These are phyloP conservation scores for Sebastes vulpes DNA, from an alignment of 2,797 vertebrate species.

Conservation along the genomic window DNA sequence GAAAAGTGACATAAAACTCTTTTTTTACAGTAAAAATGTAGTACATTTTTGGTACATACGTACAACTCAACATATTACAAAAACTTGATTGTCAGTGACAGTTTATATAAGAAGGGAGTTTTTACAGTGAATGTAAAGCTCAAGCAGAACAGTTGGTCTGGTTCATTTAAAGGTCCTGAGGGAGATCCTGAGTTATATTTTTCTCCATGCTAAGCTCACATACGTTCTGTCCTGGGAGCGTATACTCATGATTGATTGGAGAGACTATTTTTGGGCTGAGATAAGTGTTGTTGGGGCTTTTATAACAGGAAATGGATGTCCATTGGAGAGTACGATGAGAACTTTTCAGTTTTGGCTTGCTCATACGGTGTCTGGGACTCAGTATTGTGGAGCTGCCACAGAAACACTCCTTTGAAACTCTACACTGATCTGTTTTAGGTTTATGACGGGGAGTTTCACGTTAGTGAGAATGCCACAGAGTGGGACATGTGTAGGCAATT, in stretches of 20 bases:
- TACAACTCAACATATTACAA: neutral
- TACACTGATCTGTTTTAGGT: slow-evolving; percentile 30
- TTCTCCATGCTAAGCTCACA: slow-evolving; percentile 33
- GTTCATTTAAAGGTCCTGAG: slow-evolving; percentile 57
- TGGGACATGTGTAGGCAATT: neutral
- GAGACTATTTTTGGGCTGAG: slow-evolving; percentile 63
- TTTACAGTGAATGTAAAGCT: slow-evolving; percentile 40
- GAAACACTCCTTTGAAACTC: slow-evolving; percentile 34
- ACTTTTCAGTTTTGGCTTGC: slow-evolving; percentile 39
- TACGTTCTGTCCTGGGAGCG: slow-evolving; percentile 43
- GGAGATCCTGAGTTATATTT: slow-evolving; percentile 48
- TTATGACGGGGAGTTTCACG: neutral
- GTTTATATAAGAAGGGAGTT: slow-evolving; percentile 1
- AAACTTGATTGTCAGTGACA: neutral
- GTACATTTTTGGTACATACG: neutral
- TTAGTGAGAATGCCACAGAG: neutral
- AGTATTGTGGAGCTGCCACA: slow-evolving; percentile 7
- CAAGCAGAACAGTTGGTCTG: slow-evolving; percentile 43
- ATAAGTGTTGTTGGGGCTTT: slow-evolving; percentile 53
- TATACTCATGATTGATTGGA: slow-evolving; percentile 71
- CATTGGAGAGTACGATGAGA: slow-evolving; percentile 61
- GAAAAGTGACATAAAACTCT: neutral
- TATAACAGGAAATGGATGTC: slow-evolving; percentile 65
- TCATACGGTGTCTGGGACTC: slow-evolving; percentile 16
- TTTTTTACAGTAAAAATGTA: neutral